These are phyloP conservation scores for Scolopax mira DNA, from an alignment of 2,113 vertebrate genomes.

Conservation along the genomic window DNA sequence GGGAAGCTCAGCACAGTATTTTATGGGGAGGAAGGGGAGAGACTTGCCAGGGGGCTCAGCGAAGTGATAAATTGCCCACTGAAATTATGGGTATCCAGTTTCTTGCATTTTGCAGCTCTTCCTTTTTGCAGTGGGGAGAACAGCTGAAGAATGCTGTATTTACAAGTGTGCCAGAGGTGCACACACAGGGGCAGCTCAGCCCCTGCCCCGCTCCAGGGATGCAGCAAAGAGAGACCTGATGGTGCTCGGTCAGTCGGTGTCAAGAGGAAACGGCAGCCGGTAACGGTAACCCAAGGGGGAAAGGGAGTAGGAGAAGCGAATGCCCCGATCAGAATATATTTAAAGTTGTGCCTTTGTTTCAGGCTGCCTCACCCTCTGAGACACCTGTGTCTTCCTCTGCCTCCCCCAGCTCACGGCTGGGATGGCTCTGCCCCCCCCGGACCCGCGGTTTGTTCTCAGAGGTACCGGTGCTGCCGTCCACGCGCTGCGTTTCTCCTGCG, in stretches of 20 bases:
- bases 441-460: slow-evolving; percentile 87
- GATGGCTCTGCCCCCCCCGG: slow-evolving; percentile 80
- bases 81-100: slow-evolving; percentile 7
- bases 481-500: slow-evolving; percentile 82
- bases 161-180: background rate
- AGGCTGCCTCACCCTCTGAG: background rate
- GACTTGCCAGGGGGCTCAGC: background rate
- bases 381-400: background rate
- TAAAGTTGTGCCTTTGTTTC: background rate
- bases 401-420: background rate
- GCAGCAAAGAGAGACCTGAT: background rate
- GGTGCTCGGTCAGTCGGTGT: background rate
- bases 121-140: background rate
- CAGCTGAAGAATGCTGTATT: background rate
- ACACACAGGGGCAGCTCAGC: background rate
- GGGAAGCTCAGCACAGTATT: background rate
- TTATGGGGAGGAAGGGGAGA: background rate
- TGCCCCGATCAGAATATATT: background rate
- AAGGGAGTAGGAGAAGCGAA: background rate
- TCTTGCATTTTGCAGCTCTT: background rate
- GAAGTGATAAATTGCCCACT: slow-evolving; percentile 16
- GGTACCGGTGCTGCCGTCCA: slow-evolving; percentile 83
- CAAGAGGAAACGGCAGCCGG: background rate
- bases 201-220: background rate
- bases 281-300: background rate